These are phyloP conservation scores for Hippoglossus stenolepis DNA, from an alignment of 2,113 vertebrate species.

Conservation along the genomic window DNA sequence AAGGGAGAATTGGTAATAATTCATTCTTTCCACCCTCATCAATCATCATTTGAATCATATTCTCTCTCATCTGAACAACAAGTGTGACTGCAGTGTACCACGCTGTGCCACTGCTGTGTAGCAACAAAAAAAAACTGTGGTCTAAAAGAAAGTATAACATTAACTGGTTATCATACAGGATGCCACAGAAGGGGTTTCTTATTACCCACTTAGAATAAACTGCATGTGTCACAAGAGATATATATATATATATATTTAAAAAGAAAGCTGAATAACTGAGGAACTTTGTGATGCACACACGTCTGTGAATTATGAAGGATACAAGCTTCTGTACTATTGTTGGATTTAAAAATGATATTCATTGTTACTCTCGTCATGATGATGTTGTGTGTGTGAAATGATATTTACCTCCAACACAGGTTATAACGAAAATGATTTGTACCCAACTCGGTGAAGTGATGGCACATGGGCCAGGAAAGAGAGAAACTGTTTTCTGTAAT, in stretches of 20 bases:
- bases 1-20: not conserved
- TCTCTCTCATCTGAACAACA: not conserved
- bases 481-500: too few species aligned
- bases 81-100: not conserved
- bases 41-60: not conserved
- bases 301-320: too few species aligned
- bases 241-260: not conserved
- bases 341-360: conserved; percentile 35
- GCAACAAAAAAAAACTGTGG: too few species aligned
- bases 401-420: not conserved
- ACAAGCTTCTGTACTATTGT: not conserved
- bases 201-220: not conserved
- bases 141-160: not conserved
- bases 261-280: not conserved
- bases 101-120: not conserved
- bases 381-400: not conserved
- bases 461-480: too few species aligned
- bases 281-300: not conserved
- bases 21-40: not conserved
- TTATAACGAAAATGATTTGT: not conserved
- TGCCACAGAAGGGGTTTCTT: not conserved
- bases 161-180: not conserved
- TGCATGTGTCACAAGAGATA: not conserved
- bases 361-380: conserved; percentile 27
- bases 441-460: too few species aligned